A percentile compares a stretch with the other conserved stretches of the same genome.
Evolutionary conservation across 2,888 invertebrate species (phyloP).

Genomic region (Leptinotarsa peninsularis): DNA sequence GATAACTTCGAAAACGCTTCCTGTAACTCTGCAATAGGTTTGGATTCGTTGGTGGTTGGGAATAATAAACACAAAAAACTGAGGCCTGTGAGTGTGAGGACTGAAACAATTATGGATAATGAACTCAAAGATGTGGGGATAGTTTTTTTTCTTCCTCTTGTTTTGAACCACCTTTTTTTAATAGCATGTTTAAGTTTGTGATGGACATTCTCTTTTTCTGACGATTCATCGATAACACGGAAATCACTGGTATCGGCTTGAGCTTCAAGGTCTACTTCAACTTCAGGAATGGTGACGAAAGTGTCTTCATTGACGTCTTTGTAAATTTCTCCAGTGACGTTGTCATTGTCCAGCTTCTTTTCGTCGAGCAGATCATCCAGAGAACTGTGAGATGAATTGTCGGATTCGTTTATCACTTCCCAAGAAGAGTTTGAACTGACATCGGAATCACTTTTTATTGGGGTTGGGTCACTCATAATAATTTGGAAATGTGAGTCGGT

Average conservation of each 20-base stretch:
- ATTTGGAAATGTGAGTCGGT: conserved; percentile 32
- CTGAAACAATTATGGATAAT: conserved; percentile 26
- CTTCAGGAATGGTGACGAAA: conserved; percentile 32
- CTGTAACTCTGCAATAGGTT: conserved; percentile 25
- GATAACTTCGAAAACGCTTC: conserved; percentile 31
- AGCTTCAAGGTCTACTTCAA: background rate
- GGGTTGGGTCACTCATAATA: conserved; percentile 44
- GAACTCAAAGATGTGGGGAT: conserved; percentile 9
- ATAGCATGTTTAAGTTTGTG: conserved; percentile 13
- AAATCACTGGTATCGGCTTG: background rate
- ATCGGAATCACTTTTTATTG: conserved; percentile 54
- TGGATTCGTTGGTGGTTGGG: conserved; percentile 6
- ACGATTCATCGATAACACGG: background rate
- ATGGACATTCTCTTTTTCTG: conserved; percentile 28
- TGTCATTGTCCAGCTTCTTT: conserved; percentile 24
- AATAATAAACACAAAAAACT: conserved; percentile 24
- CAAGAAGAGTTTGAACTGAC: conserved; percentile 57
- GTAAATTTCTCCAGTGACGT: background rate
- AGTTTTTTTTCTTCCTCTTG: conserved; percentile 17
- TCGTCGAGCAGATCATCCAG: conserved; percentile 33
- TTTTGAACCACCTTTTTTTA: conserved; percentile 23
- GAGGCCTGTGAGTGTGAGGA: conserved; percentile 29
- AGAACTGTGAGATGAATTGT: conserved; percentile 34
- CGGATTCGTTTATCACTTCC: conserved; percentile 50
- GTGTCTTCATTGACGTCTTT: conserved; percentile 27